These are phyloP conservation scores for Lasioglossum baleicum DNA, from an alignment of 1,140 invertebrate genomes.

Conservation along the genomic window DNA sequence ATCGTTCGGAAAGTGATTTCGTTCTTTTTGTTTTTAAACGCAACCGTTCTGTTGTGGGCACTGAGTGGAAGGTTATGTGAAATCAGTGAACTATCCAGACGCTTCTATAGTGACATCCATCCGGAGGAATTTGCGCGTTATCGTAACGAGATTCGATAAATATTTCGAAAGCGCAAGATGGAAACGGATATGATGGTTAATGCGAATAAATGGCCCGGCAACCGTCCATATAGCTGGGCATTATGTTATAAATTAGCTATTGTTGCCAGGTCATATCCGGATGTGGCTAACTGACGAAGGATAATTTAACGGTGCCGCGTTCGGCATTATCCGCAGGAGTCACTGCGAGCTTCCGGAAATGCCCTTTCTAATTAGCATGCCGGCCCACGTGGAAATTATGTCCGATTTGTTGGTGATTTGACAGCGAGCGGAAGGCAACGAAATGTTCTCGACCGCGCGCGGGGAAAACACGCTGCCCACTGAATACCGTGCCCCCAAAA, in stretches of 20 bases:
- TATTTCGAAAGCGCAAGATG: conserved; percentile 55
- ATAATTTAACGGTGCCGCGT: conserved; percentile 65
- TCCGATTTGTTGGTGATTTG: conserved; percentile 56
- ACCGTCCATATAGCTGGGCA: conserved; percentile 57
- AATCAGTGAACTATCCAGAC: background rate
- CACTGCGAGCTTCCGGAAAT: conserved; percentile 45
- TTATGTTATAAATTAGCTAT: conserved; percentile 73
- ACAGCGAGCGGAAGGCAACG: conserved; percentile 29
- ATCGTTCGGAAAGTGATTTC: no score
- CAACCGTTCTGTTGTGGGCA: no score
- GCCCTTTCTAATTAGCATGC: conserved; percentile 62
- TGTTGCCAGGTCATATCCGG: conserved; percentile 62
- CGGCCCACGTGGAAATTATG: conserved; percentile 53
- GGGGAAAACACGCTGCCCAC: background rate
- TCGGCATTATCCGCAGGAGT: conserved; percentile 54
- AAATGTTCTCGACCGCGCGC: background rate
- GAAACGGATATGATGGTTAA: conserved; percentile 61
- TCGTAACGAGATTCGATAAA: conserved; percentile 39
- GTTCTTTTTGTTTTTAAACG: no score
- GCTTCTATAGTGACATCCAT: background rate
- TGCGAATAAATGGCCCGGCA: conserved; percentile 66
- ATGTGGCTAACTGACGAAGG: conserved; percentile 69
- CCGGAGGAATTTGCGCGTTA: conserved; percentile 17
- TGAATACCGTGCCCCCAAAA: background rate
- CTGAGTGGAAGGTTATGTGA: no score